Percentiles rank a stretch among this genome's conserved stretches.
phyloP scores from a whole-genome alignment of 2,113 vertebrate genomes.

The Hoplias malabaricus region DNA sequence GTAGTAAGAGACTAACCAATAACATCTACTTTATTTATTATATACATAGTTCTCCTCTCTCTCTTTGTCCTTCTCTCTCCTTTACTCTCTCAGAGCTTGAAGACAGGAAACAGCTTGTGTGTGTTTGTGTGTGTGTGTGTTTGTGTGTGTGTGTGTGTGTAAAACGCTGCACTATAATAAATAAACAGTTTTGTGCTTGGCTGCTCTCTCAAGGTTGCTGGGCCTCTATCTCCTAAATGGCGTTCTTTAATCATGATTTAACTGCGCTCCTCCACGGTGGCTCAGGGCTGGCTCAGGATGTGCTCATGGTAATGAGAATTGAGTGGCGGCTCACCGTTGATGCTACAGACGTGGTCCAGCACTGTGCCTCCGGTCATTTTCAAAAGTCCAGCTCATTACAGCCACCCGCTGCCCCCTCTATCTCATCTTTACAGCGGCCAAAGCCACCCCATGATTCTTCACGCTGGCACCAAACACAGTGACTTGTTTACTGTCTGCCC shows the following conservation, averaged over 20 bases:
- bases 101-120: slow-evolving; percentile 8
- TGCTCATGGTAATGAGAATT: slow-evolving; percentile 63
- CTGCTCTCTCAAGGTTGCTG: slow-evolving; percentile 71
- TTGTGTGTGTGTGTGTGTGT: slow-evolving; percentile 4
- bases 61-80: not conserved
- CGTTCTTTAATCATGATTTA: slow-evolving; percentile 75
- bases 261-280: slow-evolving; percentile 46
- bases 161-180: slow-evolving; percentile 59
- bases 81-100: not conserved
- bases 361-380: slow-evolving; percentile 49
- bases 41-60: not conserved
- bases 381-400: slow-evolving; percentile 40
- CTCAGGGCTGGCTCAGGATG: slow-evolving; percentile 50
- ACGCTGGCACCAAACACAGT: not conserved
- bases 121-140: slow-evolving; percentile 32
- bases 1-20: not conserved
- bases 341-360: slow-evolving; percentile 16
- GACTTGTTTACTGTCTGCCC: not conserved
- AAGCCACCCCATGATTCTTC: not conserved
- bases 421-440: not conserved
- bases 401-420: not conserved
- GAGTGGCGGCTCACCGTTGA: slow-evolving; percentile 57
- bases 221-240: slow-evolving; percentile 59
- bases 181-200: slow-evolving; percentile 66
- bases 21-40: not conserved